These are phyloP conservation scores for Holacanthus passer DNA, from an alignment of 2,113 vertebrate genomes.

Conservation along the genomic window DNA sequence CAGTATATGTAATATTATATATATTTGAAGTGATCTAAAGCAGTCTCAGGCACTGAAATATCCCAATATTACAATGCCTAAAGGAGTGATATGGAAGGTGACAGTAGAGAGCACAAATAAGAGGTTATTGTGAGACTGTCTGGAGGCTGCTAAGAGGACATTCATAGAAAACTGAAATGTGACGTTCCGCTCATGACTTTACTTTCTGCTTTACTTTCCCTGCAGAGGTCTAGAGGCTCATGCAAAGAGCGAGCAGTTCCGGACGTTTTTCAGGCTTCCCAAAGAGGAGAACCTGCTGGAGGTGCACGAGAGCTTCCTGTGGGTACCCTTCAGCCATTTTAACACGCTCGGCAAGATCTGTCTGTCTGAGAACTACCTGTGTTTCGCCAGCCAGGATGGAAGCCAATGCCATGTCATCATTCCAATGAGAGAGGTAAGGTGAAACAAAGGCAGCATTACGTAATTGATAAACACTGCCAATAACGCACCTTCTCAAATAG, in stretches of 20 bases:
- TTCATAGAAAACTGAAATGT: background rate
- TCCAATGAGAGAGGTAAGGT: conserved; percentile 92
- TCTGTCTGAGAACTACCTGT: conserved; percentile 95
- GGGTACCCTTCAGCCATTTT: conserved; percentile 93
- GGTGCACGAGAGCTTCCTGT: conserved; percentile 95
- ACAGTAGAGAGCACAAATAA: background rate
- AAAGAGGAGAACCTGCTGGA: conserved; percentile 92
- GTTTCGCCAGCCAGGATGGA: conserved; percentile 96
- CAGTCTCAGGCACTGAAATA: background rate
- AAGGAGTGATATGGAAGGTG: background rate
- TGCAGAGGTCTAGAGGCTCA: conserved; percentile 92
- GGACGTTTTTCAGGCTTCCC: conserved; percentile 92
- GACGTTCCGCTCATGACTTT: background rate
- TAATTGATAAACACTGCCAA: background rate
- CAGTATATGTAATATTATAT: background rate
- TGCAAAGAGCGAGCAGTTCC: conserved; percentile 93
- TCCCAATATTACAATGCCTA: background rate
- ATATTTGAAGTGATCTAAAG: background rate
- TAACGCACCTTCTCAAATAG: background rate
- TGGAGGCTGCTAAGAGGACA: background rate
- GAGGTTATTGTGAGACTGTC: background rate
- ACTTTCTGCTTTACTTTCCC: conserved; percentile 18
- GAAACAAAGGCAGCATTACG: background rate
- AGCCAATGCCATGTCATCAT: conserved; percentile 92
- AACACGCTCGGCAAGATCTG: conserved; percentile 95